phyloP scores from a whole-genome alignment of 2,113 vertebrate genomes.

The Gallinago undulata region DNA sequence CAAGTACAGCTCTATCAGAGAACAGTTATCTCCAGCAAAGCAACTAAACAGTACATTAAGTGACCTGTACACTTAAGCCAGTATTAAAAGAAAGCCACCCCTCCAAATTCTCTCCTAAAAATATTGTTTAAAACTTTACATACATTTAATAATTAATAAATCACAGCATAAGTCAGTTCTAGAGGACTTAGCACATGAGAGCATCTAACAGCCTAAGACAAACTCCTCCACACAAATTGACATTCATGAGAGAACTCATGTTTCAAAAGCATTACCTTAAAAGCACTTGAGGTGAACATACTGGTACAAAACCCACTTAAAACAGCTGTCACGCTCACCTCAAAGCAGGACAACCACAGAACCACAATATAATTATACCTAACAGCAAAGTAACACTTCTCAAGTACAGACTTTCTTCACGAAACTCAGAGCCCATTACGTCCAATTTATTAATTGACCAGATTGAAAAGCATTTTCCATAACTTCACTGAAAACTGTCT shows the following conservation, averaged over 20 bases:
- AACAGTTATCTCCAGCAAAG: neutral
- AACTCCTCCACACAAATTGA: neutral
- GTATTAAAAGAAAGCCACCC: neutral
- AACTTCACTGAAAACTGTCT: neutral
- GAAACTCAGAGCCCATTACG: neutral
- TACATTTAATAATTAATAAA: neutral
- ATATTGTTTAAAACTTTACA: neutral
- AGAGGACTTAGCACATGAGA: neutral
- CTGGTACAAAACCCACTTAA: neutral
- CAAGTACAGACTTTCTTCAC: neutral
- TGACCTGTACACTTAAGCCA: neutral
- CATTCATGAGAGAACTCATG: neutral
- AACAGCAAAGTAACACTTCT: neutral
- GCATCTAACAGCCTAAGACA: neutral
- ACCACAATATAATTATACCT: neutral
- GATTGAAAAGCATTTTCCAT: neutral
- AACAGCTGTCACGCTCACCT: neutral
- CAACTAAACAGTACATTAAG: neutral
- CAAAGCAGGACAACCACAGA: neutral
- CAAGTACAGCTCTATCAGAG: neutral
- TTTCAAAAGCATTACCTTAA: neutral
- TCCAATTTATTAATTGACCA: neutral
- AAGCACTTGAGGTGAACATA: neutral
- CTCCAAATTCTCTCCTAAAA: neutral
- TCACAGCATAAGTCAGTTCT: neutral